phyloP scores from a whole-genome alignment of 2,888 invertebrate species.

The Noctua janthe region DNA sequence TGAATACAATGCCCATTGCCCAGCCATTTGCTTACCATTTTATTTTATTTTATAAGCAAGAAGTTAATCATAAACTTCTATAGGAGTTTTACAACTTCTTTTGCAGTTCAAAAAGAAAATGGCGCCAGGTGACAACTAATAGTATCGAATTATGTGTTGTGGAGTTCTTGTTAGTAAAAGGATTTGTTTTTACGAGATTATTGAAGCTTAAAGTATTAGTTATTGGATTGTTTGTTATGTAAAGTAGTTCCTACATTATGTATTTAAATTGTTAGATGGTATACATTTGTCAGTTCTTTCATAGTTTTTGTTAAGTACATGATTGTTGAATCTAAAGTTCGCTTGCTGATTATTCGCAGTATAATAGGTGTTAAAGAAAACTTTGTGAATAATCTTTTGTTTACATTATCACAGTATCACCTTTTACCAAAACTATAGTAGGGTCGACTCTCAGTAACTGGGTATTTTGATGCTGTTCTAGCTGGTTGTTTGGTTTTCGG shows the following conservation, averaged over 20 bases:
- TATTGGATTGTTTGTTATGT: slow-evolving; percentile 11
- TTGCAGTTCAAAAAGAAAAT: slow-evolving; percentile 1
- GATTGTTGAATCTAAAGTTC: not conserved
- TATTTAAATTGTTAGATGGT: slow-evolving; percentile 7
- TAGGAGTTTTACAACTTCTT: slow-evolving; percentile 1
- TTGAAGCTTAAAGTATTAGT: slow-evolving; percentile 14
- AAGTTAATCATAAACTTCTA: slow-evolving; percentile 8
- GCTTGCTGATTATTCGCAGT: not conserved
- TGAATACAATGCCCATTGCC: slow-evolving; percentile 21
- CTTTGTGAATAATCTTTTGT: not conserved
- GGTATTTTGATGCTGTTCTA: not conserved
- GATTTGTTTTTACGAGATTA: slow-evolving; percentile 38
- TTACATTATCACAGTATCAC: not conserved
- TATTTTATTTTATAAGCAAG: slow-evolving; percentile 25
- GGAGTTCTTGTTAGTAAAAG: slow-evolving; percentile 21
- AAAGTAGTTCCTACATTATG: slow-evolving; percentile 5
- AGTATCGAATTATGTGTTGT: slow-evolving; percentile 4
- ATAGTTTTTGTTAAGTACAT: slow-evolving; percentile 8
- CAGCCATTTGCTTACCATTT: slow-evolving; percentile 30
- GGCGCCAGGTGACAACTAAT: slow-evolving; percentile 37
- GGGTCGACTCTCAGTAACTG: not conserved
- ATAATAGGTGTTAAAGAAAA: not conserved
- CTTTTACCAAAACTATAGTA: too few species aligned
- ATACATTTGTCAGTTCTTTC: not conserved
- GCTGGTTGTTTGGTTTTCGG: not conserved